Conservation (phyloP, 2,113 vertebrate species). For the Numida meleagris region DNA sequence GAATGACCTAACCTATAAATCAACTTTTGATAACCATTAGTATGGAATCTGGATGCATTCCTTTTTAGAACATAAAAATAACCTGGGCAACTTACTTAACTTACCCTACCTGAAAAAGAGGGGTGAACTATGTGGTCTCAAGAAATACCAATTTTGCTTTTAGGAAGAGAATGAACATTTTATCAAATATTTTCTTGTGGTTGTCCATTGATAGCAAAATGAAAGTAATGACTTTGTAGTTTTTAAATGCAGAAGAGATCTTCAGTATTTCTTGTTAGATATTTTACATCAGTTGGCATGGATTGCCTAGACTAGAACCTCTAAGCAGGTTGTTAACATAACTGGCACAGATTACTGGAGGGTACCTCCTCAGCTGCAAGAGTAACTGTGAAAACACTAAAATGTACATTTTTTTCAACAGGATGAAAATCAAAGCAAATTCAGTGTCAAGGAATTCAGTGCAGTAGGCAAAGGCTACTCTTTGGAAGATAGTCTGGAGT, state of each 20-base stretch:
- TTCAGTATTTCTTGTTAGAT: background rate
- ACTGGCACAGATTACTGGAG: background rate
- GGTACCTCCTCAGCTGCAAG: background rate
- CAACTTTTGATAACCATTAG: background rate
- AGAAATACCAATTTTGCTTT: background rate
- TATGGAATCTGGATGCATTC: background rate
- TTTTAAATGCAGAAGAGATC: background rate
- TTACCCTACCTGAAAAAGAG: background rate
- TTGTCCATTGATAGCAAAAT: background rate
- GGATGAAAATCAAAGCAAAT: background rate
- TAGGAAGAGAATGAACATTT: background rate
- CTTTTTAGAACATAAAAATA: background rate
- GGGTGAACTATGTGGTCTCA: background rate
- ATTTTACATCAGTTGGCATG: background rate
- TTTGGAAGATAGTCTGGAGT: background rate
- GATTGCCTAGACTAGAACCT: background rate
- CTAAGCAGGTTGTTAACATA: background rate
- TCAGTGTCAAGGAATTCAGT: background rate
- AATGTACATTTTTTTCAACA: background rate
- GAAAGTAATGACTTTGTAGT: background rate
- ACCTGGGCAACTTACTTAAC: background rate
- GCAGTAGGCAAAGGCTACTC: background rate
- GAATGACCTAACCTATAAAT: background rate
- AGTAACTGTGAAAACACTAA: background rate
- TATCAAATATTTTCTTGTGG: background rate